phyloP scores from a whole-genome alignment of 2,113 vertebrate genomes.

The Mastomys coucha region DNA sequence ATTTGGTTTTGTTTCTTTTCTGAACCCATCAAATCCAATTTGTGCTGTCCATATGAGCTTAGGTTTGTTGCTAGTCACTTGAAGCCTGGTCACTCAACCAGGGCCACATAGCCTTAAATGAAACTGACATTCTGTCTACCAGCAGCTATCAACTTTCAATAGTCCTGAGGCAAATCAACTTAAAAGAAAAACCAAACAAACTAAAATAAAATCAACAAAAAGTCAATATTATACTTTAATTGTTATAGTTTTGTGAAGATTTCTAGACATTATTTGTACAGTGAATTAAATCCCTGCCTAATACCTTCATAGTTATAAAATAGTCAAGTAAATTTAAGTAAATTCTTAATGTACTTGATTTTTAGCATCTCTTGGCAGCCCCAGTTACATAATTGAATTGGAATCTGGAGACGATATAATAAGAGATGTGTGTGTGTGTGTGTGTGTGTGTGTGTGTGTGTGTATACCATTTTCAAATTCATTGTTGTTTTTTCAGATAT shows the following conservation, averaged over 20 bases:
- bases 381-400: neutral
- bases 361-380: neutral
- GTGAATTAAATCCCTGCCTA: neutral
- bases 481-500: neutral
- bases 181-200: neutral
- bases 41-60: neutral
- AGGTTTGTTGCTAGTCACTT: neutral
- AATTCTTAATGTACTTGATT: neutral
- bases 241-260: neutral
- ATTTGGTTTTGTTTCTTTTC: too few relatives aligned
- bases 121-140: neutral
- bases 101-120: neutral
- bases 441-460: too few relatives aligned
- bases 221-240: neutral
- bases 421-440: neutral
- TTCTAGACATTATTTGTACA: neutral
- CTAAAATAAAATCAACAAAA: too few relatives aligned
- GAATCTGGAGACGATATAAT: neutral
- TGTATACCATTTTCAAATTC: too few relatives aligned
- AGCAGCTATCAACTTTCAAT: neutral
- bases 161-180: neutral
- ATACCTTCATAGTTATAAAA: neutral
- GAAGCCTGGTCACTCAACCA: too few relatives aligned
- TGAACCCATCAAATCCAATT: neutral
- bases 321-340: neutral